phyloP scores from a whole-genome alignment of 2,888 invertebrate species.

The Aricia artaxerxes region DNA sequence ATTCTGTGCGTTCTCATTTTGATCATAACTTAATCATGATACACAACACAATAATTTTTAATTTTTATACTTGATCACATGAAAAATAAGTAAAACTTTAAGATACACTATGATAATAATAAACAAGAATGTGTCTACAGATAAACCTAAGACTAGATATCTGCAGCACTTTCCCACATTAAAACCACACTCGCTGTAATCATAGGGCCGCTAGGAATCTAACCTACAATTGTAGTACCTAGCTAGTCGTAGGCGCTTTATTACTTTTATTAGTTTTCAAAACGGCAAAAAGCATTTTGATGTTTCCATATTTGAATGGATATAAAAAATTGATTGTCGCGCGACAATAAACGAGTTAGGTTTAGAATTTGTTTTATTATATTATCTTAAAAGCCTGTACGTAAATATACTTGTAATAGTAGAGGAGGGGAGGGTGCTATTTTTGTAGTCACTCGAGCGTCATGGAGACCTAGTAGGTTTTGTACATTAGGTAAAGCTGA shows the following conservation, averaged over 20 bases:
- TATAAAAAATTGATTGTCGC: neutral
- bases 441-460: no score
- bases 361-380: neutral
- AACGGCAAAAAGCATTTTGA: neutral
- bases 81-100: no score
- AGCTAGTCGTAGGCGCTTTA: neutral
- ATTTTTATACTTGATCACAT: no score
- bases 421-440: no score
- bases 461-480: no score
- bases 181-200: constrained; percentile 8
- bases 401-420: no score
- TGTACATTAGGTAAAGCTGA: no score
- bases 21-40: no score
- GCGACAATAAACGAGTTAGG: neutral
- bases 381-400: neutral
- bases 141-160: neutral
- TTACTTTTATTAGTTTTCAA: neutral
- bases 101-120: no score
- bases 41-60: no score
- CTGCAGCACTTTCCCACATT: neutral
- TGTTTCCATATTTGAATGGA: neutral
- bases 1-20: no score
- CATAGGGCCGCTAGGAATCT: neutral
- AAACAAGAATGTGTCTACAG: neutral
- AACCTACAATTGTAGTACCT: neutral